Conservation (phyloP, 2,797 vertebrate species). For the Notolepis coatsorum region DNA sequence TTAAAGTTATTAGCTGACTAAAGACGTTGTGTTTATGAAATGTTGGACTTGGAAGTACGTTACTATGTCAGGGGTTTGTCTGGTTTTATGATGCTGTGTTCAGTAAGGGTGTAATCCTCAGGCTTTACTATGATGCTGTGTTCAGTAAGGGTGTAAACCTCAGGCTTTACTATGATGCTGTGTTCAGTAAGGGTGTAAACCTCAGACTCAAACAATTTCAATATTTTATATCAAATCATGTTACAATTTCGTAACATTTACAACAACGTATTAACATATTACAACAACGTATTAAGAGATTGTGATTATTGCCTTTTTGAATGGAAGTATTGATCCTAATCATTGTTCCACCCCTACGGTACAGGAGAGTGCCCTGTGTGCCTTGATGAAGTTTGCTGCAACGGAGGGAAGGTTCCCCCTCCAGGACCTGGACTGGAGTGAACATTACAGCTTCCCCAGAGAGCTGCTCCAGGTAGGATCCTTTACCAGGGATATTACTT, state of each 20-base stretch:
- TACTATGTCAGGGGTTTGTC: not conserved
- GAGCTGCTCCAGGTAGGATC: conserved; percentile 83
- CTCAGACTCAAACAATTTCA: too few relatives aligned
- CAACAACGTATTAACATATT: too few relatives aligned
- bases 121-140: too few relatives aligned
- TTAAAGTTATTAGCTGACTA: not conserved
- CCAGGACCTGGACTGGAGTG: conserved; percentile 86
- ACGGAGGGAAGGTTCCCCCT: conserved; percentile 85
- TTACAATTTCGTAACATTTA: too few relatives aligned
- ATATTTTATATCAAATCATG: too few relatives aligned
- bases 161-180: too few relatives aligned
- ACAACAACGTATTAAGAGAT: too few relatives aligned
- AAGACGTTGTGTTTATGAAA: not conserved
- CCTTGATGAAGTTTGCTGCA: conserved; percentile 90
- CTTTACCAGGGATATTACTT: not conserved
- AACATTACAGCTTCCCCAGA: conserved; percentile 87
- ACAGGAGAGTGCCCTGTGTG: conserved; percentile 86
- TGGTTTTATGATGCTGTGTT: not conserved
- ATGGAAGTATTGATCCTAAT: too few relatives aligned
- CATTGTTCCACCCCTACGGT: conserved; percentile 9
- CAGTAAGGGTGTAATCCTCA: too few relatives aligned
- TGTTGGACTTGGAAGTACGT: not conserved
- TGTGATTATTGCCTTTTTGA: too few relatives aligned
- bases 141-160: too few relatives aligned
- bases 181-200: too few relatives aligned